phyloP scores from a whole-genome alignment of 2,113 vertebrate genomes.

The Sisor rabdophorus region DNA sequence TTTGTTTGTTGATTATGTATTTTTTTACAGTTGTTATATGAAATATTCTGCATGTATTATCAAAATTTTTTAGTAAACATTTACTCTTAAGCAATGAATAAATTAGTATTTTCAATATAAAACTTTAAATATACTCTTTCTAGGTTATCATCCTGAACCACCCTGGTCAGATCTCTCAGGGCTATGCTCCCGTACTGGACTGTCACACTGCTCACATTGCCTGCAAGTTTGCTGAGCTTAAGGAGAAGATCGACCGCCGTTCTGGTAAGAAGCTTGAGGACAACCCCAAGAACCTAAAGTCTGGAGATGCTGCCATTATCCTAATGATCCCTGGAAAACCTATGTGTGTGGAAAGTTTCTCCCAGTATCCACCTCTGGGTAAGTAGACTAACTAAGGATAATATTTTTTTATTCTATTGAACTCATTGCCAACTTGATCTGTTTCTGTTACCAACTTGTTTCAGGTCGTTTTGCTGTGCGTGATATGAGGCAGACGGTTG shows the following conservation, averaged over 20 bases:
- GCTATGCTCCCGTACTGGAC: slow-evolving; percentile 74
- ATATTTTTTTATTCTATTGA: too few relatives aligned
- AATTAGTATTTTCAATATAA: too few relatives aligned
- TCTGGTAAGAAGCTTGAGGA: slow-evolving; percentile 77
- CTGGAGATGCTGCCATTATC: slow-evolving; percentile 72
- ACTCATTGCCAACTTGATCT: not conserved
- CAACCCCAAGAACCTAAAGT: slow-evolving; percentile 72
- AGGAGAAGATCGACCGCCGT: slow-evolving; percentile 73
- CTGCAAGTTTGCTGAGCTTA: slow-evolving; percentile 75
- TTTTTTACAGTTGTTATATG: not conserved
- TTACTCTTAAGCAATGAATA: not conserved
- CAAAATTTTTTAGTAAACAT: not conserved
- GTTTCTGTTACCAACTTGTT: not conserved
- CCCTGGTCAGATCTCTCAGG: slow-evolving; percentile 67
- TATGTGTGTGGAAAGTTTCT: slow-evolving; percentile 76
- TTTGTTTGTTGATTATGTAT: too few relatives aligned
- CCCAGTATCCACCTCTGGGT: slow-evolving; percentile 72
- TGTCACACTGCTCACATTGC: slow-evolving; percentile 74
- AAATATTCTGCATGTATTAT: not conserved
- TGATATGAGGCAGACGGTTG: slow-evolving; percentile 77
- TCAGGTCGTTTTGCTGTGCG: slow-evolving; percentile 70
- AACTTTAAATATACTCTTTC: not conserved
- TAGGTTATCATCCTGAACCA: slow-evolving; percentile 81
- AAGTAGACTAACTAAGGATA: slow-evolving; percentile 42
- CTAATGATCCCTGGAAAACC: slow-evolving; percentile 71